Conservation (phyloP, 2,113 vertebrate species). For the Eleginops maclovinus region DNA sequence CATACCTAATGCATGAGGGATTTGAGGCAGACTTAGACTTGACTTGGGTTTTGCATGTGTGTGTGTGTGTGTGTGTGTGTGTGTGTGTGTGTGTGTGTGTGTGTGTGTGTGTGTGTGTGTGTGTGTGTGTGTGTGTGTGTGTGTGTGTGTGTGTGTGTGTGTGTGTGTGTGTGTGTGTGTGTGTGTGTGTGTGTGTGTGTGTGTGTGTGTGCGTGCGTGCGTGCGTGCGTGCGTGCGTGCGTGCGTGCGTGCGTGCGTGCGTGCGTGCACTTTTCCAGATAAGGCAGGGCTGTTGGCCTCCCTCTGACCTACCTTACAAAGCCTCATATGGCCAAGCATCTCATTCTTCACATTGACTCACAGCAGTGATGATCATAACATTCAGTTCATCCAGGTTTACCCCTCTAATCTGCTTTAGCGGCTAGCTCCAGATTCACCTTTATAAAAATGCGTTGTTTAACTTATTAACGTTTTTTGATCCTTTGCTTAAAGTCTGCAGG, state of each 20-base stretch:
- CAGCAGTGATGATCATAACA: conserved; percentile 15
- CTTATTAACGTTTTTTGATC: background rate
- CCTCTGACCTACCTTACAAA: conserved; percentile 36
- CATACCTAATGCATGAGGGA: conserved; percentile 49
- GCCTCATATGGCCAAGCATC: conserved; percentile 17
- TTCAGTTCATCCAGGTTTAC: conserved; percentile 27
- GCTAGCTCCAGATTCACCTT: background rate
- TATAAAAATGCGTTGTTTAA: too few relatives aligned
- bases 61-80: conserved; percentile 3
- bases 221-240: conserved; percentile 20
- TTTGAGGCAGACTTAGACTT: conserved; percentile 42
- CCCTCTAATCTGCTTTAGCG: background rate
- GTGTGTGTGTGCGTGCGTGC: conserved; percentile 5
- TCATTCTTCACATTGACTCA: conserved; percentile 31
- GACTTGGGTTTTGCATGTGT: conserved; percentile 29
- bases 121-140: background rate
- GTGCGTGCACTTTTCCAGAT: conserved; percentile 52
- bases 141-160: conserved; percentile 7
- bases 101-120: conserved; percentile 25
- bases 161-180: conserved; percentile 19
- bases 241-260: too few relatives aligned
- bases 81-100: conserved; percentile 4
- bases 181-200: background rate
- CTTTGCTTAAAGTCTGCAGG: background rate
- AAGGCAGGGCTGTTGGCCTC: conserved; percentile 47